Evolutionary conservation across 1,140 invertebrate genomes (phyloP).

Genomic region (Eulimnadia texana): DNA sequence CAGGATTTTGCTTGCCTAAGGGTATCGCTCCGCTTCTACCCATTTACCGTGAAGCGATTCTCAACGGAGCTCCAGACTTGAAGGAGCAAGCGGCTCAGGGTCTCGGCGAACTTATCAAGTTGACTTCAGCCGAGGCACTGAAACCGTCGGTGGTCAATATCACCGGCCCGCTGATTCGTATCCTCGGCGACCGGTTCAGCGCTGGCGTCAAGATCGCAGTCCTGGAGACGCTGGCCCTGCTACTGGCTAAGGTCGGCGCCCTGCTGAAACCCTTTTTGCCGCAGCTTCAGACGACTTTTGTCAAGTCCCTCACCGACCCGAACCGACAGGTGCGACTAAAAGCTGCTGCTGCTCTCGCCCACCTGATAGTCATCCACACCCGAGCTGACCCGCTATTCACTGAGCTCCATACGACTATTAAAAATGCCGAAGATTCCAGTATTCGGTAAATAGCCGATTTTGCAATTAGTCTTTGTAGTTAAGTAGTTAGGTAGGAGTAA

Average conservation of each 20-base stretch:
- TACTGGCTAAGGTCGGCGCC: conserved; percentile 79
- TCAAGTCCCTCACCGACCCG: conserved; percentile 80
- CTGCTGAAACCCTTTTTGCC: conserved; percentile 95
- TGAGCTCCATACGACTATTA: conserved; percentile 74
- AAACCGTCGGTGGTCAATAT: conserved; percentile 92
- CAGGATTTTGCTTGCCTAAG: conserved; percentile 91
- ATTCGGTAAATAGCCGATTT: conserved; percentile 40
- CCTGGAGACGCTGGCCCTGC: conserved; percentile 76
- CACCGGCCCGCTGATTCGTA: conserved; percentile 91
- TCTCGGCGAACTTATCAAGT: conserved; percentile 75
- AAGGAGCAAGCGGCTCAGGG: conserved; percentile 92
- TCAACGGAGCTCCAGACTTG: conserved; percentile 83
- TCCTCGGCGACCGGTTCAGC: conserved; percentile 88
- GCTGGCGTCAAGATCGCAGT: conserved; percentile 90
- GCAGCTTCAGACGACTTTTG: conserved; percentile 93
- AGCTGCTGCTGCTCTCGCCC: conserved; percentile 71
- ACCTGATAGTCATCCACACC: conserved; percentile 79
- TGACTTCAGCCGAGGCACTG: conserved; percentile 68
- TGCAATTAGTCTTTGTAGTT: background rate
- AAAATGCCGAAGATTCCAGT: conserved; percentile 62
- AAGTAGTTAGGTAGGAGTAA: background rate
- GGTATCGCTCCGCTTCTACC: conserved; percentile 86
- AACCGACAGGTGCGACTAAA: conserved; percentile 74
- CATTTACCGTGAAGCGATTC: conserved; percentile 87
- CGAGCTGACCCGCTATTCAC: conserved; percentile 74